These are phyloP conservation scores for Sandelia bainsii DNA, from an alignment of 2,797 vertebrate genomes.

Conservation along the genomic window DNA sequence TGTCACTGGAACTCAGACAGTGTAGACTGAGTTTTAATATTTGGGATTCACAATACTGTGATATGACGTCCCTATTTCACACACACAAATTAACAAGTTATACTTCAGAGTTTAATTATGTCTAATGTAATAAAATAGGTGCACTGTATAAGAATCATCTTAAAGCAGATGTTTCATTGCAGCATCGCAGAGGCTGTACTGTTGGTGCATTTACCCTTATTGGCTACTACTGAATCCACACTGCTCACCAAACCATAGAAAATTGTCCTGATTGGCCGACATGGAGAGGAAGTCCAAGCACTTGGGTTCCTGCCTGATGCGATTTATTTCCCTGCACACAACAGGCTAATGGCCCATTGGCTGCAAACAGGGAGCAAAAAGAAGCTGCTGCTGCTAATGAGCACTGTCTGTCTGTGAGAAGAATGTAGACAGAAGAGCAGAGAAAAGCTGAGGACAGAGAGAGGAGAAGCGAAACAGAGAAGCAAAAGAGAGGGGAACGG, in stretches of 20 bases:
- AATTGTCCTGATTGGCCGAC: conserved; percentile 78
- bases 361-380: conserved; percentile 74
- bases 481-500: conserved; percentile 35
- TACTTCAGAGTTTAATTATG: not conserved
- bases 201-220: conserved; percentile 27
- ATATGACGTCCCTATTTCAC: not conserved
- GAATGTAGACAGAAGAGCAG: conserved; percentile 43
- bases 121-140: not conserved
- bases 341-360: conserved; percentile 77
- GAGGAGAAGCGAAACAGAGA: conserved; percentile 16
- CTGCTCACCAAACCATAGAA: conserved; percentile 69
- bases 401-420: conserved; percentile 58
- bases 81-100: not conserved
- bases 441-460: conserved; percentile 26
- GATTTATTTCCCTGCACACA: conserved; percentile 77
- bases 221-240: conserved; percentile 46
- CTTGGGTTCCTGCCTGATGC: conserved; percentile 74
- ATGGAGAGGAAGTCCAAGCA: conserved; percentile 61
- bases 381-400: conserved; percentile 70
- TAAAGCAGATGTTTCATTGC: conserved; percentile 16
- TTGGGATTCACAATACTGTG: not conserved
- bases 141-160: not conserved
- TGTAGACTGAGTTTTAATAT: conserved; percentile 12
- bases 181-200: conserved; percentile 13
- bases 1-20: conserved; percentile 42